Evolutionary conservation across 2,888 invertebrate genomes (phyloP).

Genomic region (Strigamia crassipes): DNA sequence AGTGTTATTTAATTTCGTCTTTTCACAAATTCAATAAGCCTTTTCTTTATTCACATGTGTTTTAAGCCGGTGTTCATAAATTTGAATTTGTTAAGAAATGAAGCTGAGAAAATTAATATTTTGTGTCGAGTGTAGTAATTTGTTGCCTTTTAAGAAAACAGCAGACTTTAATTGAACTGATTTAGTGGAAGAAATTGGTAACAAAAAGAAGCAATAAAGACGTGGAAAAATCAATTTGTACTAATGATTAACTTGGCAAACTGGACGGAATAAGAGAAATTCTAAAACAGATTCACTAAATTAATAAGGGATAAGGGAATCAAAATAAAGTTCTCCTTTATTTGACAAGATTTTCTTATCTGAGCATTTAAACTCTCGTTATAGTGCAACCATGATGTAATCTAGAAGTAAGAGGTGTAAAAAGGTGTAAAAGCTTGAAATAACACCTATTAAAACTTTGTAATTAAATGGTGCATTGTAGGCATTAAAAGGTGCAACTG

Average conservation of each 20-base stretch:
- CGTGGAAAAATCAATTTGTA: neutral
- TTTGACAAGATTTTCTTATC: too few species aligned
- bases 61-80: conserved; percentile 10
- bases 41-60: neutral
- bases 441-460: too few species aligned
- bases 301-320: neutral
- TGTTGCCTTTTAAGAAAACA: neutral
- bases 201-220: neutral
- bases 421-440: too few species aligned
- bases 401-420: too few species aligned
- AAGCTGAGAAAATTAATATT: neutral
- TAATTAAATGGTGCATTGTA: too few species aligned
- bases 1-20: neutral
- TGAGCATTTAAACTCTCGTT: too few species aligned
- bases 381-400: too few species aligned
- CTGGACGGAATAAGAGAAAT: neutral
- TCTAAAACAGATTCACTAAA: neutral
- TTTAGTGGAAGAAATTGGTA: neutral
- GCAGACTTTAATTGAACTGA: neutral
- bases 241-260: neutral
- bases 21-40: neutral
- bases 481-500: too few species aligned
- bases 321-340: neutral
- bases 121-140: neutral
- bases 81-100: neutral